These are phyloP conservation scores for Rhabdophis nuchalis DNA, from an alignment of 2,797 vertebrate species.

Conservation along the genomic window DNA sequence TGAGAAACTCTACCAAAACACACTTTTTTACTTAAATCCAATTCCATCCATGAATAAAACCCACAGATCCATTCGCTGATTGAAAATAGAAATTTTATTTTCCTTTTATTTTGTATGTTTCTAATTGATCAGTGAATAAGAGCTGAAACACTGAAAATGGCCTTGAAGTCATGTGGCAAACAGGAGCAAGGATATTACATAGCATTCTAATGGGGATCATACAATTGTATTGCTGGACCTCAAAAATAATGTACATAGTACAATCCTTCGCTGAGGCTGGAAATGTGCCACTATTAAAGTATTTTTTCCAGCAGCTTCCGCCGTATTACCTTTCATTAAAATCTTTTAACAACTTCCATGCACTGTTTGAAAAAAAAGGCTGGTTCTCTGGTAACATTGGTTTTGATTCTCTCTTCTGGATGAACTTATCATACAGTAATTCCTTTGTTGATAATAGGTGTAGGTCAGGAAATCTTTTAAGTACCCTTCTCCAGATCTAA, in stretches of 20 bases:
- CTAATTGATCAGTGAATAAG: neutral
- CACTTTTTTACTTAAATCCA: neutral
- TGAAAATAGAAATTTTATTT: neutral
- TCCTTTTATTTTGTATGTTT: neutral
- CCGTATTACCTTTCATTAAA: neutral
- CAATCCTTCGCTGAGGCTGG: neutral
- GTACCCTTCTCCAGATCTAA: neutral
- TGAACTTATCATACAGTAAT: neutral
- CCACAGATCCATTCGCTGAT: neutral
- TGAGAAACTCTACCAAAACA: neutral
- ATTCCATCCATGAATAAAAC: neutral
- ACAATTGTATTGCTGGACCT: neutral
- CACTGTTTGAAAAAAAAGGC: neutral
- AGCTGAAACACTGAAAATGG: neutral
- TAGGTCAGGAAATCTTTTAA: neutral
- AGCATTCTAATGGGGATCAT: neutral
- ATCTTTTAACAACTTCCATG: neutral
- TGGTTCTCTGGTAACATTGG: neutral
- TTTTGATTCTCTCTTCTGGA: neutral
- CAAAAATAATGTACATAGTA: neutral
- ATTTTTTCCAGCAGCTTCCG: neutral
- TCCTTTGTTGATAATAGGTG: neutral
- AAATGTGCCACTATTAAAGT: neutral
- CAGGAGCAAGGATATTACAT: neutral
- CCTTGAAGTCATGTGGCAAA: neutral